Evolutionary conservation across 1,140 invertebrate species (phyloP).

Genomic region (Formica selysi): DNA sequence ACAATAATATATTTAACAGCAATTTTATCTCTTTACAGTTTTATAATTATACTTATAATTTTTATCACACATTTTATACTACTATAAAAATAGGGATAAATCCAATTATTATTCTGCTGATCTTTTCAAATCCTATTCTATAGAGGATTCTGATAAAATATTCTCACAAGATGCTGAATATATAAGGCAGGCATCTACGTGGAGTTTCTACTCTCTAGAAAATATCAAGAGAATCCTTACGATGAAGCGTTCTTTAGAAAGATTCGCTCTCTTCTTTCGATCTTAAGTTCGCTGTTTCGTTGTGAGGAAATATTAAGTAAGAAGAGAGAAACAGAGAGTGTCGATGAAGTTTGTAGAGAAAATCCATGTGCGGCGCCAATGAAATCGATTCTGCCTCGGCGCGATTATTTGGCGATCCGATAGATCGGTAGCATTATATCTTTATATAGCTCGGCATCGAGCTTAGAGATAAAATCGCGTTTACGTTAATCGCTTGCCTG

Average conservation of each 20-base stretch:
- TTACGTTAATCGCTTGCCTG: constrained; percentile 55
- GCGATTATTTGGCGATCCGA: constrained; percentile 48
- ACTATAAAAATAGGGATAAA: background rate
- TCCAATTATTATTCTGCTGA: background rate
- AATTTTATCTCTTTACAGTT: background rate
- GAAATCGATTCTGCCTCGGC: constrained; percentile 61
- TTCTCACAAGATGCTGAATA: constrained; percentile 12
- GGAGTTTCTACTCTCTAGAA: constrained; percentile 1
- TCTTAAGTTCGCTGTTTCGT: constrained; percentile 56
- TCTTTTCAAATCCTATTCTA: background rate
- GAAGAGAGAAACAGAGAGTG: constrained; percentile 56
- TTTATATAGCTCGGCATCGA: constrained; percentile 61
- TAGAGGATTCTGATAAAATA: background rate
- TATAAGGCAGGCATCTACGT: constrained; percentile 4
- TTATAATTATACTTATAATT: background rate
- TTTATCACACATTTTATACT: background rate
- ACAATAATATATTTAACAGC: background rate
- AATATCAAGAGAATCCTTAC: constrained; percentile 31
- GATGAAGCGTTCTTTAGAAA: constrained; percentile 9
- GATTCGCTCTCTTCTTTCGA: background rate
- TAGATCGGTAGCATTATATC: constrained; percentile 62
- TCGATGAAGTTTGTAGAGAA: constrained; percentile 31
- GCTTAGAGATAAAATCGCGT: constrained; percentile 72
- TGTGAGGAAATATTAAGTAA: constrained; percentile 49
- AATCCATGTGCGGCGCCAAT: constrained; percentile 3